Evolutionary conservation across 1,140 invertebrate species (phyloP).

Genomic region (Cherax destructor): DNA sequence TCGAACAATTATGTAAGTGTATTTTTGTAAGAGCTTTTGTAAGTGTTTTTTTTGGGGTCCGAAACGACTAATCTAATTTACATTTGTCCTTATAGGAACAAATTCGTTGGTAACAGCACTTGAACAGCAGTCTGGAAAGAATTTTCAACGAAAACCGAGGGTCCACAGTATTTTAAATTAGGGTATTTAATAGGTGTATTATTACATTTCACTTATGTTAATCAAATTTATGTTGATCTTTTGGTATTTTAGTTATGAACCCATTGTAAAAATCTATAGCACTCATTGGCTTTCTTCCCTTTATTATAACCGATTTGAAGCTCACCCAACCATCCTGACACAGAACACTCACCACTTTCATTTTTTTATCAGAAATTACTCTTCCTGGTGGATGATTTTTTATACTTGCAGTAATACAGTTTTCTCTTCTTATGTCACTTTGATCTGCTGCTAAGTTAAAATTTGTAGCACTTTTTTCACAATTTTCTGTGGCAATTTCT

Average conservation of each 20-base stretch:
- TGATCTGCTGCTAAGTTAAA: too few species aligned
- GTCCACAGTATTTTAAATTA: too few species aligned
- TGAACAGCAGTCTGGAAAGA: too few species aligned
- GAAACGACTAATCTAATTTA: too few species aligned
- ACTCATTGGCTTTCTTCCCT: conserved; percentile 65
- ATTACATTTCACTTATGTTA: neutral
- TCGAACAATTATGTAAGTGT: too few species aligned
- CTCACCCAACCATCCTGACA: conserved; percentile 60
- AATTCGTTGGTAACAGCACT: too few species aligned
- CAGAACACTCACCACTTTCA: conserved; percentile 35
- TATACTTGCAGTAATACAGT: neutral
- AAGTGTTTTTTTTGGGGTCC: too few species aligned
- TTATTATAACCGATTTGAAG: conserved; percentile 57
- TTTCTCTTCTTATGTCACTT: neutral
- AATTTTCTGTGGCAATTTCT: neutral
- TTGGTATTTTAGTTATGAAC: conserved; percentile 62
- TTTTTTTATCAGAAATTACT: conserved; percentile 30
- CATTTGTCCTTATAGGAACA: too few species aligned
- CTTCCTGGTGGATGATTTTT: conserved; percentile 7
- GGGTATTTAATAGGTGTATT: too few species aligned
- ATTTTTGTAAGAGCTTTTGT: too few species aligned
- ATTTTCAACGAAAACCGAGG: too few species aligned
- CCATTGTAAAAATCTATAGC: conserved; percentile 69
- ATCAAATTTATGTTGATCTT: conserved; percentile 25
- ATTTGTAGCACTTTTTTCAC: neutral